Conservation (phyloP, 2,797 vertebrate species). For the Aselliscus stoliczkanus region DNA sequence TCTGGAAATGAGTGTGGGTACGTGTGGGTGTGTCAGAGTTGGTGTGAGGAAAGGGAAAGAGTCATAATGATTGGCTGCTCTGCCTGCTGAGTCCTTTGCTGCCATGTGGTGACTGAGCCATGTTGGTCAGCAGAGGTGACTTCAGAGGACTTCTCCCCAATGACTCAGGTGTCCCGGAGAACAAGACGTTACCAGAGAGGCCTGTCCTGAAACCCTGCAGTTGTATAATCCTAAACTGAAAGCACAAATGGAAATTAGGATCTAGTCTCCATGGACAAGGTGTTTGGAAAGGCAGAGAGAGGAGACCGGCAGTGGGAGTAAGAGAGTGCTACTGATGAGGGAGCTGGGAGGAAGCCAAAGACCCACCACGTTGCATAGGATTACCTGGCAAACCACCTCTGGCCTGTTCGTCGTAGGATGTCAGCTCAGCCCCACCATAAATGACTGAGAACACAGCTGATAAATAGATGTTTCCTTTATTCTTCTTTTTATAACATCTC, state of each 20-base stretch:
- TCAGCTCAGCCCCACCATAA: background rate
- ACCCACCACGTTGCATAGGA: background rate
- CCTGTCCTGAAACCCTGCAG: background rate
- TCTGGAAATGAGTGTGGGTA: background rate
- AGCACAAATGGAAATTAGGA: background rate
- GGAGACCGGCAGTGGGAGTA: background rate
- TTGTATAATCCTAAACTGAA: background rate
- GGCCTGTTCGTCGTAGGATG: background rate
- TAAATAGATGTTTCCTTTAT: background rate
- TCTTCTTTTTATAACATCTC: constrained; percentile 10
- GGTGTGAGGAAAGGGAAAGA: background rate
- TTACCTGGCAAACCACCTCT: background rate
- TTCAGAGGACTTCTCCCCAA: background rate
- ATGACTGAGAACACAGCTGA: background rate
- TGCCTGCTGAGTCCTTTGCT: background rate
- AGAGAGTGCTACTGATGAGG: background rate
- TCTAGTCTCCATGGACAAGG: background rate
- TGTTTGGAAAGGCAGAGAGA: background rate
- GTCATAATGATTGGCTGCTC: background rate
- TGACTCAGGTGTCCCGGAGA: background rate
- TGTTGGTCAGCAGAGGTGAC: background rate
- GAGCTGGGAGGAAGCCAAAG: background rate
- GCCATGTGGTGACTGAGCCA: background rate
- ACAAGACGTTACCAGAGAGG: background rate
- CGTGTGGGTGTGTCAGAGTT: background rate